phyloP scores from a whole-genome alignment of 2,113 vertebrate genomes.

The Eublepharis macularius region DNA sequence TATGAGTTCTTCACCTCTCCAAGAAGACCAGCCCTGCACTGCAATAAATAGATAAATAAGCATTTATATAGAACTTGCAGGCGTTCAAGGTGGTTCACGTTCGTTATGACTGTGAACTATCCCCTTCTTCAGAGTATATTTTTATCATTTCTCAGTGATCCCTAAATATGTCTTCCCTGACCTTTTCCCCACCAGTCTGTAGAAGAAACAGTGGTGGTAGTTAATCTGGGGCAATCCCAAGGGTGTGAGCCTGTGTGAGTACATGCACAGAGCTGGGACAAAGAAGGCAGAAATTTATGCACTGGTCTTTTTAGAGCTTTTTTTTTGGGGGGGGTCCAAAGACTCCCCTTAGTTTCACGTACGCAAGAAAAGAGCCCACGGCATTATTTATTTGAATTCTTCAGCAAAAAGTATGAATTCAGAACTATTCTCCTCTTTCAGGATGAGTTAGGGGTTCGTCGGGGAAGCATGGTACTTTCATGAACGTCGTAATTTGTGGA shows the following conservation, averaged over 20 bases:
- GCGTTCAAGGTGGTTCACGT: no score
- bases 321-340: no score
- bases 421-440: neutral
- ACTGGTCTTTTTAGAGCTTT: neutral
- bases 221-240: neutral
- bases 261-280: no score
- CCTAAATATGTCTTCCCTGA: neutral
- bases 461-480: neutral
- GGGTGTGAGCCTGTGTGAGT: no score
- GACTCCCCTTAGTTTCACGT: neutral
- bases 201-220: neutral
- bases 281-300: no score
- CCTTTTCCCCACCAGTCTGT: neutral
- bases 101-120: no score
- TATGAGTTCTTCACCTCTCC: neutral
- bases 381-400: neutral
- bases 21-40: no score
- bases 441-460: neutral
- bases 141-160: neutral
- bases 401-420: neutral
- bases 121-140: neutral
- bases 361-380: neutral
- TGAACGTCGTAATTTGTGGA: neutral
- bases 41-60: no score
- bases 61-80: no score